Base-by-base conservation (phyloP, 2,888 invertebrate genomes). In the Conistra vaccinii region DNA sequence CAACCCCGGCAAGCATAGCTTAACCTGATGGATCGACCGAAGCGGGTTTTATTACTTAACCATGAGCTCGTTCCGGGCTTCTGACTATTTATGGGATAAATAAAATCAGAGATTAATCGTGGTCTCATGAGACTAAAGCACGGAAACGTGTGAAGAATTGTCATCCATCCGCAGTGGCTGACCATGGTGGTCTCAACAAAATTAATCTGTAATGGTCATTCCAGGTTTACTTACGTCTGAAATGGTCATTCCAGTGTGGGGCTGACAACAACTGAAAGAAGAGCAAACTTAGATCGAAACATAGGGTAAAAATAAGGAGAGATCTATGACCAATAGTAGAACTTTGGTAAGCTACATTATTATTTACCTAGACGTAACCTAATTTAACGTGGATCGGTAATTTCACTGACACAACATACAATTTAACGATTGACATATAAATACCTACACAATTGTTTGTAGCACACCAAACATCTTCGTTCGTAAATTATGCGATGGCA, bases 401-500 rank as follows among this genome's bases (percentile, higher is more conserved):
- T 63, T 74, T 51, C n/a, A 35, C 14, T 14, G 12, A 61, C 62
- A 26, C 29, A 29, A 62, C 3, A 55, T 42, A 58, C 58, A 69
- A 58, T 79, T 57, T 14, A 39, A 58, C 51, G 20, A 32, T 69
- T 61, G 51, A 35, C 35, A 69, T 81, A 51, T 70, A 71, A 3
- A 23, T 69, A 63, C 12, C 23, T 53, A 39, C 26, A 23, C 66
- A 69, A 69, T 71, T 58, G 69, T 69, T 71, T 58, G 69, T 69
- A 57, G 26, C 61, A 71, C 51, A 60, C 73, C 80, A 83, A 85
- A 82, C 83, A 79, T 84, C 73, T 81, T 82, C 75, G 68, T 76
- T 85, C 72, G 84, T 90, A 90, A 93, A 92, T 92, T 93, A 93
- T 91, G 90, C 90, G 90, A 83, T 89, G 87, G 90, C 92, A 92